A percentile compares a stretch with the other conserved stretches of the same genome.
Evolutionary conservation across 2,888 invertebrate genomes (phyloP).

Genomic region (Watsonalla cultraria): DNA sequence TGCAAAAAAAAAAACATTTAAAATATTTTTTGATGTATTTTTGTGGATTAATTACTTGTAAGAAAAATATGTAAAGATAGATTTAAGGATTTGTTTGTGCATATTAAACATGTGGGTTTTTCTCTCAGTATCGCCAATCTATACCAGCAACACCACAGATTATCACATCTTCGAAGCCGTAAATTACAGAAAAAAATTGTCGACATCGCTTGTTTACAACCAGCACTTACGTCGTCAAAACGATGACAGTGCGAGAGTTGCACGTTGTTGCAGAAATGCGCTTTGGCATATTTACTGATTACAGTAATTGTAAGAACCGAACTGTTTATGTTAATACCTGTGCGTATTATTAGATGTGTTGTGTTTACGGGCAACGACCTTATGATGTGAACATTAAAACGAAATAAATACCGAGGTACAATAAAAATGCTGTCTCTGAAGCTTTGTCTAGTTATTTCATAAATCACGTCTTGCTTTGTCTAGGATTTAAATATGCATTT

Average conservation of each 20-base stretch:
- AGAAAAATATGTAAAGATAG: too few relatives aligned
- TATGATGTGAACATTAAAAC: too few relatives aligned
- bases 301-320: conserved; percentile 18
- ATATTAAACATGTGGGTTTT: conserved; percentile 27
- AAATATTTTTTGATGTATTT: neutral
- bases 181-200: conserved; percentile 47
- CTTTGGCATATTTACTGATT: conserved; percentile 32
- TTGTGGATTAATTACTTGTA: neutral
- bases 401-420: too few relatives aligned
- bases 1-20: too few relatives aligned
- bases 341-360: too few relatives aligned
- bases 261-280: conserved; percentile 28
- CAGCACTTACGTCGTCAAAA: conserved; percentile 43
- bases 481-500: too few relatives aligned
- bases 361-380: too few relatives aligned
- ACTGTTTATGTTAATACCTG: neutral
- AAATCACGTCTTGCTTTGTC: too few relatives aligned
- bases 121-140: conserved; percentile 19
- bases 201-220: conserved; percentile 39
- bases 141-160: conserved; percentile 20
- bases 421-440: too few relatives aligned
- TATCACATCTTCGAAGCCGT: conserved; percentile 26
- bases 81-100: conserved; percentile 19
- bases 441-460: too few relatives aligned
- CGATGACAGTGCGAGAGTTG: conserved; percentile 32